Base-by-base conservation (phyloP, 2,797 vertebrate species). In the Dendrocincla fuliginosa region DNA sequence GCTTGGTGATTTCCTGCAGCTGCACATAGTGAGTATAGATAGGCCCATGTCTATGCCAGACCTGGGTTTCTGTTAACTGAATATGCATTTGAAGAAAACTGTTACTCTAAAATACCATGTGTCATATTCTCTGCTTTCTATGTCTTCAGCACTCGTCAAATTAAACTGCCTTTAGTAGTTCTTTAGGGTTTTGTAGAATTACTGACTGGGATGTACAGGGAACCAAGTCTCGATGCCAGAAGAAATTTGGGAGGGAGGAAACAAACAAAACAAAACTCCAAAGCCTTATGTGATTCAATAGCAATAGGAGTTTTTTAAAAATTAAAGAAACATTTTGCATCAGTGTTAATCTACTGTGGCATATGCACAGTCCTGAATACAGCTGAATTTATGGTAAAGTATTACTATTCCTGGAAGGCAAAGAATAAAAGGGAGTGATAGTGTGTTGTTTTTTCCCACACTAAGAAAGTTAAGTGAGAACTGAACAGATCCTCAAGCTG, bases 1-100 rank as follows among this genome's bases (percentile, higher is more conserved):
- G 24, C 98, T 99, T 1, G 99, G 99, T 7, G 99, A 99, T 94
- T 99, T 99, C 85, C 98, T 99, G 78, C 99, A 99, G 98, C 98
- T 99, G 69, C 99, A 99, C 95, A 99, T 99, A 90, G 99, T 99
- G 97, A 99, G 99, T 99, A 93, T 16, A 28, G 1, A 90, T 27
- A 13, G 2, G 24, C 75, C 42, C 47, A 16, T 12, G 55, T 65
- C 84, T 80, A 11, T 50, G 55, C 56, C 37, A 59, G n/a, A 33
- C 44, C 16, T 74, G 67, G 28, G 30, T 42, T 89, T 85, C 52
- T 67, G 17, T 85, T 80, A n/a, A 35, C 18, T 46, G 20, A 46
- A 56, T 78, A 37, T 18, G 5, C 2, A 5, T 68, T 83, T 78
- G 39, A 73, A 67, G 71, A 83, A 78, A 84, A 35, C 13, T 56